Evolutionary conservation across 2,797 vertebrate species (phyloP), one percentile per base, ranked within the genome.

Genomic region (Iguana delicatissima): DNA sequence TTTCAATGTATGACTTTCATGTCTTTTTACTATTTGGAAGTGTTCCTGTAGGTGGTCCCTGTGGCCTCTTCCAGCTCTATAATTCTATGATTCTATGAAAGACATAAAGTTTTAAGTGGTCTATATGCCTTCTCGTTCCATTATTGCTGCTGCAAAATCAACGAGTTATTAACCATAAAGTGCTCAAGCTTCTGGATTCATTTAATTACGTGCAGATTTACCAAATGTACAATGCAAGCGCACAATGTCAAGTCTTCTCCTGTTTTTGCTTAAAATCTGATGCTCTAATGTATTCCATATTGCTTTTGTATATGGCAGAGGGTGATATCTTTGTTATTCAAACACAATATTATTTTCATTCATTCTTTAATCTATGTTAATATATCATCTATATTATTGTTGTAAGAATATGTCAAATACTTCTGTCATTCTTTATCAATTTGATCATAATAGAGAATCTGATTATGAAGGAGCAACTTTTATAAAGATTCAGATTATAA

Each of bases 191-290:
- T 87, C 57, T 88, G 0, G 0, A 83, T 0, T 0, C 4, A 57
- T 59, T n/a, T 89, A 95, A 93, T 86, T 81, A 90, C 84, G 92
- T 91, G 46, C 88, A 95, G 84, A 94, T 90, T 0, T 1, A 69
- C 55, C 3, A 42, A 42, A 3, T 42, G 42, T 42, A 42, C 42
- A 42, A 42, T 42, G 42, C 62, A 92, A 74, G 89, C 92, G 89
- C 18, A 89, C 42, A 89, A 72, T 90, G 67, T 52, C 89, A 89
- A 80, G 2, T 91, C 90, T 42, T 90, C 50, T 32, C 26, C 85
- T 82, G 79, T 80, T 91, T 96, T 82, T 24, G 57, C 91, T 89
- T 52, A 20, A 42, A 42, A 42, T 42, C 3, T 42, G 42, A 91
- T 38, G 46, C 24, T 89, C 87, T 91, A 94, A 95, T 73, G 85